Conservation (phyloP, 2,113 vertebrate species). For the Grammomys dolichurus region DNA sequence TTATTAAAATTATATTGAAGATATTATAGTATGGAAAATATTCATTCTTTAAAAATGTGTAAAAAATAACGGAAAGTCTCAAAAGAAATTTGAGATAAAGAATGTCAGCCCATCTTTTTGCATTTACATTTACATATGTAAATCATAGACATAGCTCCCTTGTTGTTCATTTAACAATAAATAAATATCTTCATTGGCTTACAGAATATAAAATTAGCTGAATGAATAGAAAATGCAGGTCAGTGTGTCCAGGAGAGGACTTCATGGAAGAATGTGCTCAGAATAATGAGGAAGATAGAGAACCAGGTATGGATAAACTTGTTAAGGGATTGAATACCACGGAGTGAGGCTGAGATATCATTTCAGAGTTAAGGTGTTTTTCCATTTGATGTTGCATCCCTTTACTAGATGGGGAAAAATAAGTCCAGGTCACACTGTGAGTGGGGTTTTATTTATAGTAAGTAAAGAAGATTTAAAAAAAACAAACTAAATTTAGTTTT, state of each 20-base stretch:
- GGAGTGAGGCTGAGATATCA: neutral
- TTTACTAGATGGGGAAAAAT: neutral
- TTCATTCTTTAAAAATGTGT: neutral
- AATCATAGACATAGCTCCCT: neutral
- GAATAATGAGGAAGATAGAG: neutral
- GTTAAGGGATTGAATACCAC: conserved; percentile 1
- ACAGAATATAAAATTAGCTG: neutral
- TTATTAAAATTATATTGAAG: neutral
- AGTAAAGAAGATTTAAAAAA: neutral
- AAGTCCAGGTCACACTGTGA: neutral
- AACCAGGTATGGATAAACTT: neutral
- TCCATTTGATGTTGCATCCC: neutral
- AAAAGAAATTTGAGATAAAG: neutral
- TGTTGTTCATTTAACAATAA: conserved; percentile 37
- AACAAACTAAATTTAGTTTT: conserved; percentile 1
- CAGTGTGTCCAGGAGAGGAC: neutral
- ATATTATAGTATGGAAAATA: neutral
- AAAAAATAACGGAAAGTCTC: neutral
- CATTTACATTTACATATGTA: neutral
- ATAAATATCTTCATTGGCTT: conserved; percentile 6
- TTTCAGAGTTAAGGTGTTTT: conserved; percentile 23
- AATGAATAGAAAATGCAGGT: neutral
- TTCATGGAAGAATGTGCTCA: neutral
- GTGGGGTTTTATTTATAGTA: neutral
- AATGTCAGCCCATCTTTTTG: neutral